Percentiles rank a stretch among this genome's conserved stretches.
Evolutionary conservation across 64 coral and sea anemone genomes (phyloP).

Genomic region (Acropora tenuis): DNA sequence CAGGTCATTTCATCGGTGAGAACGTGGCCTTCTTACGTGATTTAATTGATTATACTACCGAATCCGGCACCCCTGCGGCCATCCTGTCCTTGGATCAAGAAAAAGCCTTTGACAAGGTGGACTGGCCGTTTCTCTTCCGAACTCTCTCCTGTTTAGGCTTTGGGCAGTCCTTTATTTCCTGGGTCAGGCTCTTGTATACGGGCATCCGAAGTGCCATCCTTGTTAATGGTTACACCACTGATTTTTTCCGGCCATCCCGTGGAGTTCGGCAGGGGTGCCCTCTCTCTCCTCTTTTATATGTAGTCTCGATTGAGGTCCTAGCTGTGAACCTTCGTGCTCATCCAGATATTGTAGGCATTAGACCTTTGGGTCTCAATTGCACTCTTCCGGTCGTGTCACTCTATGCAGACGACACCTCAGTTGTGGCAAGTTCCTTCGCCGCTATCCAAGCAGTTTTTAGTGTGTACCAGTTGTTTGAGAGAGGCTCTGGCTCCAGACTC

Average conservation of each 20-base stretch:
- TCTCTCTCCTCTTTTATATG: background rate
- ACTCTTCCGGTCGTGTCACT: background rate
- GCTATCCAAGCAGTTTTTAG: background rate
- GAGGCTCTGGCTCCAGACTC: background rate
- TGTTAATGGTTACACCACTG: too few species aligned
- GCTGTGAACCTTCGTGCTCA: background rate
- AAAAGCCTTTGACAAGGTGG: slow-evolving; percentile 55
- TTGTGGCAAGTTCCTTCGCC: background rate
- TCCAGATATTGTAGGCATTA: background rate
- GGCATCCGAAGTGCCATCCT: background rate
- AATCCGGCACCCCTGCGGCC: background rate
- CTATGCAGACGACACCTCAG: slow-evolving; percentile 42
- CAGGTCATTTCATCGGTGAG: too few species aligned
- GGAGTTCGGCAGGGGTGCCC: slow-evolving; percentile 23
- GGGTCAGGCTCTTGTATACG: background rate
- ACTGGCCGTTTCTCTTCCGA: too few species aligned
- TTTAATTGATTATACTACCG: background rate
- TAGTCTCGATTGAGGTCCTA: background rate
- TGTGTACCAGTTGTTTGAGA: background rate
- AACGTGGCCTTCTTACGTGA: background rate
- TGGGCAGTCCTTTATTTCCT: background rate
- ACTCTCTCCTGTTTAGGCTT: too few species aligned
- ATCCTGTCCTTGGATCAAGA: background rate
- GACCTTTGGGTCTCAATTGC: background rate
- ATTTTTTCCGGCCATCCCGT: background rate